Evolutionary conservation across 2,888 invertebrate species (phyloP).

Genomic region (Theretra japonica): DNA sequence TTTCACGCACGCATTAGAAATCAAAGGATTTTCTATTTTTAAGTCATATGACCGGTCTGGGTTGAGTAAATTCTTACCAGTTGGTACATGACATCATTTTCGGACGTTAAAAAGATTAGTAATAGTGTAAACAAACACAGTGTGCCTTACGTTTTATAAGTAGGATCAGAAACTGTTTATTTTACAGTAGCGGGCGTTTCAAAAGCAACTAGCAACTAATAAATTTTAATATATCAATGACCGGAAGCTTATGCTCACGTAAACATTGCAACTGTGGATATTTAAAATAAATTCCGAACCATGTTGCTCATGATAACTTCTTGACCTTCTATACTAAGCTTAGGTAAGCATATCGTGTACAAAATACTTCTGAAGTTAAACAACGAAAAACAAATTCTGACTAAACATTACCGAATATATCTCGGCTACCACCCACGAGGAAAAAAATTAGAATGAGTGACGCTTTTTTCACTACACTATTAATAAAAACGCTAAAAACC

Average conservation of each 20-base stretch:
- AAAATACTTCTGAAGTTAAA: background rate
- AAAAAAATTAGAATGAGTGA: constrained; percentile 6
- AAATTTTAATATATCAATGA: constrained; percentile 25
- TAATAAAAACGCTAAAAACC: constrained; percentile 13
- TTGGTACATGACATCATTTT: constrained; percentile 67
- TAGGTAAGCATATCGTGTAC: background rate
- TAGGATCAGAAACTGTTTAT: constrained; percentile 54
- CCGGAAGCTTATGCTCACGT: background rate
- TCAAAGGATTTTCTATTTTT: constrained; percentile 24
- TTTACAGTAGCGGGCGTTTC: constrained; percentile 41
- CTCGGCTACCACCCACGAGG: constrained; percentile 6
- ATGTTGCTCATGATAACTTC: background rate
- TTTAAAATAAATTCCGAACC: background rate
- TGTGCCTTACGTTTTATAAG: constrained; percentile 56
- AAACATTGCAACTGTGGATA: background rate
- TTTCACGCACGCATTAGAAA: background rate
- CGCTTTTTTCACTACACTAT: background rate
- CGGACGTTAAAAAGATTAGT: constrained; percentile 71
- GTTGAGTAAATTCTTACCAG: constrained; percentile 29
- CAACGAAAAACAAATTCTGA: background rate
- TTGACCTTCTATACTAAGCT: background rate
- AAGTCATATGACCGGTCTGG: constrained; percentile 24
- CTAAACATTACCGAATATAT: background rate
- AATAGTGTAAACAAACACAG: constrained; percentile 73
- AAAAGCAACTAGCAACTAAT: background rate